Base-by-base conservation (phyloP, 1,140 invertebrate genomes). In the Macrosteles quadrilineatus region DNA sequence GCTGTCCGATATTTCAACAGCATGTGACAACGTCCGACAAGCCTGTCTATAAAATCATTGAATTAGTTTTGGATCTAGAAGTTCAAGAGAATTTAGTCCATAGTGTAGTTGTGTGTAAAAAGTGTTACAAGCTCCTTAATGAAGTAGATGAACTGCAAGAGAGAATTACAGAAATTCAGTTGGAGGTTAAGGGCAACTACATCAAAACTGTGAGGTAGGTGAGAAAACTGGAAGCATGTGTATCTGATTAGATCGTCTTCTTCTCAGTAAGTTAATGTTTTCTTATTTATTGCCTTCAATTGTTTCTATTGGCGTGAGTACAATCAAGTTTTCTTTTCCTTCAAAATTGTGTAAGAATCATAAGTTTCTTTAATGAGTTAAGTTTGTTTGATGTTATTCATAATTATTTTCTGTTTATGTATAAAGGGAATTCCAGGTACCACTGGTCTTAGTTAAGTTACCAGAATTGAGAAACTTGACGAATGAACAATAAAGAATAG, bases 131-230 rank as follows among this genome's bases (percentile, higher is more conserved):
- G 78, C 75, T 86, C 30, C 81, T 87, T 62, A 83, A 84, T 72
- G 87, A 90, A 81, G 80, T 85, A 36, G 86, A 88, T 73, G 86
- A 87, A 73, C 74, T 89, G 50, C 82, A 87, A 75, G 80, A 69
- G 75, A 82, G 82, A 74, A 59, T 86, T 40, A 70, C 76, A 2
- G 80, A 83, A 67, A 77, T 87, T 1, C 86, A 83, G 75, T 47
- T 71, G 32, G 81, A 85, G 59, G 62, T 86, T 9, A 76, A 74
- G 32, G 78, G 72, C 21, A 82, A 77, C 70, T 85, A 83, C 75
- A 79, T 80, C 65, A 79, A 77, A 69, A 83, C 83, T 30, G 47
- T 80, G 1, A 79, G 75, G 67, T 81, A 80, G 64, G 80, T n/a
- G n/a, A n/a, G n/a, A n/a, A n/a, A n/a, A n/a, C n/a, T n/a, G n/a